Evolutionary conservation across 2,888 invertebrate genomes (phyloP).

Genomic region (Lampropteryx suffumata): DNA sequence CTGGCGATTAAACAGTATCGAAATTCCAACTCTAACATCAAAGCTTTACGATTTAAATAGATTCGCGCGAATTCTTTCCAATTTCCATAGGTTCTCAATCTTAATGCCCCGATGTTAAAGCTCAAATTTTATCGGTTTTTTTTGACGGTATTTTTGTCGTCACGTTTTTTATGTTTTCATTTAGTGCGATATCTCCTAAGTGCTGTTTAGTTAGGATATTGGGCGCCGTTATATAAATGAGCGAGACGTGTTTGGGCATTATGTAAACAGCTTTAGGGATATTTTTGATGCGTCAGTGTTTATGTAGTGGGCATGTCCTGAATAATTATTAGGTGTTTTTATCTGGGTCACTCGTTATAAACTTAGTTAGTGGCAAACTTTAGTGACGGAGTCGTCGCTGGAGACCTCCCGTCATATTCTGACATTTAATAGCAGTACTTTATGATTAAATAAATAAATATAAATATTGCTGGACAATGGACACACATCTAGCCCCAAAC

Average conservation of each 20-base stretch:
- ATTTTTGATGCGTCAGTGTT: constrained; percentile 12
- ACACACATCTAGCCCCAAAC: too few relatives aligned
- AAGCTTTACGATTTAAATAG: background rate
- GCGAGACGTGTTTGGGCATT: constrained; percentile 15
- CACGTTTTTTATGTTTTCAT: constrained; percentile 13
- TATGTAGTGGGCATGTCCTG: constrained; percentile 1
- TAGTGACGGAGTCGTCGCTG: too few relatives aligned
- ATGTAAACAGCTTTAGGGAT: constrained; percentile 12
- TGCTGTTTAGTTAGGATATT: constrained; percentile 19
- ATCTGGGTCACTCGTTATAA: background rate
- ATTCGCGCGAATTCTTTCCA: background rate
- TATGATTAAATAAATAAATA: too few relatives aligned
- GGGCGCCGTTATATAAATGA: constrained; percentile 8
- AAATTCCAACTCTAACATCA: background rate
- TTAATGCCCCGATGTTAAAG: background rate
- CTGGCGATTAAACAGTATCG: background rate
- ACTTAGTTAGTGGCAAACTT: too few relatives aligned
- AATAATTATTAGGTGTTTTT: constrained; percentile 6
- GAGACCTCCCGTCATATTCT: too few relatives aligned
- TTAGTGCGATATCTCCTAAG: constrained; percentile 7
- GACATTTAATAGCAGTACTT: too few relatives aligned
- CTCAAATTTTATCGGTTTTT: background rate
- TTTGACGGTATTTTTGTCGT: background rate
- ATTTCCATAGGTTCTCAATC: background rate
- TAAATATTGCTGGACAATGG: too few relatives aligned